Conservation (phyloP, 2,888 invertebrate species). For the Sarcophaga caerulescens region DNA sequence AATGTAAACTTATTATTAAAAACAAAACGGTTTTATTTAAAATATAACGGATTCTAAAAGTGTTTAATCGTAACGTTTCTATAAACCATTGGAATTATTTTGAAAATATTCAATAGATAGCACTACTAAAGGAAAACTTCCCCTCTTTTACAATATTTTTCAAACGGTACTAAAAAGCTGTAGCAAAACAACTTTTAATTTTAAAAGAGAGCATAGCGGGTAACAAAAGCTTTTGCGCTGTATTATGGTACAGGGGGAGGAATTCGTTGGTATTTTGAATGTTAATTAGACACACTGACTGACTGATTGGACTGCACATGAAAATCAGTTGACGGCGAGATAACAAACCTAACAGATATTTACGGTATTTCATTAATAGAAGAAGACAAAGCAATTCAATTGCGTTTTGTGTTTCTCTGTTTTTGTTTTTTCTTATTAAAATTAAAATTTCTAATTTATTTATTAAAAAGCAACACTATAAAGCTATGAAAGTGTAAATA, state of each 20-base stretch:
- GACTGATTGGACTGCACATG: conserved; percentile 67
- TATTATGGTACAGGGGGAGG: conserved; percentile 52
- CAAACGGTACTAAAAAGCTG: conserved; percentile 73
- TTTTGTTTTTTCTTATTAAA: neutral
- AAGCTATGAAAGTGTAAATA: conserved; percentile 30
- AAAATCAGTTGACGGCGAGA: conserved; percentile 79
- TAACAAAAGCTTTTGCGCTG: conserved; percentile 44
- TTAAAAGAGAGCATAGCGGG: conserved; percentile 39
- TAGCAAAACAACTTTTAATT: neutral
- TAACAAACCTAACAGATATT: conserved; percentile 76
- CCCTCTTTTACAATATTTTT: neutral
- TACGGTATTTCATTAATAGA: conserved; percentile 52
- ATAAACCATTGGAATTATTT: neutral
- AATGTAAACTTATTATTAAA: too few relatives aligned
- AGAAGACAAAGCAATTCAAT: conserved; percentile 4
- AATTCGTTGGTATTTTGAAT: conserved; percentile 67
- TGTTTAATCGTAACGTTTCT: too few relatives aligned
- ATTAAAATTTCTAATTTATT: conserved; percentile 20
- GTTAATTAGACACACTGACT: conserved; percentile 75
- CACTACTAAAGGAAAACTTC: conserved; percentile 20
- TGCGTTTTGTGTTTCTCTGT: conserved; percentile 27
- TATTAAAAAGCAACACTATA: conserved; percentile 29
- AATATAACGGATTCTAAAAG: too few relatives aligned
- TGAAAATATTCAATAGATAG: conserved; percentile 39
- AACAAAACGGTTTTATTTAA: too few relatives aligned